Evolutionary conservation across 2,888 invertebrate species (phyloP), one percentile per base, ranked within the genome.

Genomic region (Andricus curvator): DNA sequence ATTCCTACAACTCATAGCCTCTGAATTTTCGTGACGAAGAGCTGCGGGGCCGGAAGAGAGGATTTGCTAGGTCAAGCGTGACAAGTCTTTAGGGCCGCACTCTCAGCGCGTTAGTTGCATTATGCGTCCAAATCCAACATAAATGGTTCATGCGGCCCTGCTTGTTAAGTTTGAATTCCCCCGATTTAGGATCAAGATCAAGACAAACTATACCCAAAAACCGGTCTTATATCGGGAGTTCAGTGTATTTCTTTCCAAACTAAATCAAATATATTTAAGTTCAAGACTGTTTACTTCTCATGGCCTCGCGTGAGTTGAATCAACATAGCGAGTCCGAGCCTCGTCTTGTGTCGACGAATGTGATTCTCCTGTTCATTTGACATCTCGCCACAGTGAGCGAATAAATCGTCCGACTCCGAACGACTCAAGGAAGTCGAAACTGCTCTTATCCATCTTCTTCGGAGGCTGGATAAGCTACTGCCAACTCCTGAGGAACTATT

Each of bases 261-360:
- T 3, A 11, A n/a, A 56, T 11, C 4, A 17, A 65, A 64, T 74
- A 56, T 68, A 80, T 51, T 68, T n/a, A n/a, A 9, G 60, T 37
- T 22, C 4, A 77, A 74, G 66, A 64, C 9, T 51, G 13, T 89
- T 89, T 89, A 94, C 94, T 92, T 93, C 91, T 95, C 95, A 85
- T 93, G 93, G 13, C 94, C 94, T 77, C 93, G 92, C 56, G 94
- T 94, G 86, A 95, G 93, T 66, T 94, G 94, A 80, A 96, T 94
- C 80, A 96, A 93, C 82, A 96, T 94, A 15, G 95, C 95, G 48
- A 96, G 91, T 1, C 96, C 96, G 20, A 96, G 93, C 89, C 96
- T 95, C 3, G 94, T 94, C 83, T 93, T 92, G 77, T 93, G 91
- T 15, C 93, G 89, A 48, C 90, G 90, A 41, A 79, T 78, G 51